Evolutionary conservation across 2,113 vertebrate genomes (phyloP).

Genomic region (Scomber scombrus): DNA sequence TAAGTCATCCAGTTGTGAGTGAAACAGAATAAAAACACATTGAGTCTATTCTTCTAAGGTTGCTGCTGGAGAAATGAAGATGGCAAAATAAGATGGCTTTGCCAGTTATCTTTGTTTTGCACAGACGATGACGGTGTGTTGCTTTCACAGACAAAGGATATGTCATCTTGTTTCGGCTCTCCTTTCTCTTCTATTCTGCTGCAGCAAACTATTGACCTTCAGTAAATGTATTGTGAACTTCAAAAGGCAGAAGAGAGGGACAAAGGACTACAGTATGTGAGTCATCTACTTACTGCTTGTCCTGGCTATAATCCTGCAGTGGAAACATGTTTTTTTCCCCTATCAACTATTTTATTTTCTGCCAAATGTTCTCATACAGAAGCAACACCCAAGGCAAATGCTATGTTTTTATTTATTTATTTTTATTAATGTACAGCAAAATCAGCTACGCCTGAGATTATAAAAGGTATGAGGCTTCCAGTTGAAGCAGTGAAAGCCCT

Average conservation of each 20-base stretch:
- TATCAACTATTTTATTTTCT: background rate
- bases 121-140: slow-evolving; percentile 20
- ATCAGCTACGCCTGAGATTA: slow-evolving; percentile 7
- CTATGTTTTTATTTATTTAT: background rate
- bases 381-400: background rate
- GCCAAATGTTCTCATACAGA: background rate
- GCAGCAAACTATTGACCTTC: slow-evolving; percentile 57
- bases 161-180: slow-evolving; percentile 41
- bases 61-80: slow-evolving; percentile 24
- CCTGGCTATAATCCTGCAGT: background rate
- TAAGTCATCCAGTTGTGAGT: slow-evolving; percentile 46
- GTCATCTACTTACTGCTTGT: slow-evolving; percentile 8
- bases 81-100: slow-evolving; percentile 39
- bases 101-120: slow-evolving; percentile 46
- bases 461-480: background rate
- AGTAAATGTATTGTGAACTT: slow-evolving; percentile 43
- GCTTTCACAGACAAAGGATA: slow-evolving; percentile 48
- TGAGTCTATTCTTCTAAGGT: slow-evolving; percentile 24
- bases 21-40: slow-evolving; percentile 18
- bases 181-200: slow-evolving; percentile 39
- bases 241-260: slow-evolving; percentile 20
- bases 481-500: background rate
- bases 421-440: background rate
- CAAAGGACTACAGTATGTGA: background rate
- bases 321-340: background rate